Base-by-base conservation (phyloP, 64 coral and sea anemone species). In the Platygyra sinensis region DNA sequence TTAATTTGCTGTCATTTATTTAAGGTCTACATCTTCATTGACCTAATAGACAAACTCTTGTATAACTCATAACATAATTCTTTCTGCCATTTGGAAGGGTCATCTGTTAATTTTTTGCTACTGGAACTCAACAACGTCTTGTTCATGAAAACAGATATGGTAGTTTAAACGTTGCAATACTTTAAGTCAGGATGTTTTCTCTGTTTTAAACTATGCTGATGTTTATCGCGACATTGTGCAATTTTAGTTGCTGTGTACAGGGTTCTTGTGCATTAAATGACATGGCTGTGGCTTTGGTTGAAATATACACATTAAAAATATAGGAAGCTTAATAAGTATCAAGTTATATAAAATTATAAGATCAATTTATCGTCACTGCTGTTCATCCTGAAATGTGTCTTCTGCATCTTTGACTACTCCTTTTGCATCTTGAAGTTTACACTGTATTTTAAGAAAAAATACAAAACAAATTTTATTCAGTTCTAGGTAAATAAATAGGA, bases 351-450 rank as follows among this genome's bases (percentile, higher is more conserved):
- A 22, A 65, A 77, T 22, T 25, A 62, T 64, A 2, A 27, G 2
- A 50, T 19, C 24, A 67, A 52, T 65, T 19, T 17, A 52, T 88
- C 62, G 32, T 24, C 72, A 95, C 16, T 86, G 80, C 49, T 87
- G 90, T 18, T 87, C 75, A 92, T 87, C 91, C 24, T 96, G 91
- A 91, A 99, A 99, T 46, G 83, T 82, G 8, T 96, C 94, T 79
- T 99, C 97, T 55, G 97, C 93, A 30, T 94, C 94, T 75, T 88
- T 95, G 10, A 96, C 15, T 4, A 99, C 94, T 32, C 63, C 74
- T 61, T 36, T 89, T 29, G 87, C 18, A 67, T 99, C 97, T 79
- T 82, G 52, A 78, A 99, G 79, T 74, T 93, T 90, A 19, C 94
- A 95, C 97, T 99, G 60, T 14, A 62, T 87, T 36, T 46, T 42